These are phyloP conservation scores for Spondyliosoma cantharus DNA, from an alignment of 2,797 vertebrate species.

Conservation along the genomic window DNA sequence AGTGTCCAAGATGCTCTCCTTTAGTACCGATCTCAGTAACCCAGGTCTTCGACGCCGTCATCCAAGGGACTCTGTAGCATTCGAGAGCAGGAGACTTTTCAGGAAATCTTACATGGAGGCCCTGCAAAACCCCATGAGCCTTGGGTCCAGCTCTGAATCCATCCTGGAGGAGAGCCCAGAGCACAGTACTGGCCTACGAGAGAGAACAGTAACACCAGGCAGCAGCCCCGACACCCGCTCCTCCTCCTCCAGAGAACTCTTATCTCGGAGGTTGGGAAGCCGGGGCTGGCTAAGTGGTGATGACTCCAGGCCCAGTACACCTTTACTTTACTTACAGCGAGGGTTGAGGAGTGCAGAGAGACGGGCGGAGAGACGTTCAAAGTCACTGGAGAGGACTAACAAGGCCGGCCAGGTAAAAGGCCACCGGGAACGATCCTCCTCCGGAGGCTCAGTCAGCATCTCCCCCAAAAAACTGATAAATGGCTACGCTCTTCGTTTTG, in stretches of 20 bases:
- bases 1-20: slow-evolving; percentile 78
- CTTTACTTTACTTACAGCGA: slow-evolving; percentile 77
- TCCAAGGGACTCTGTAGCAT: slow-evolving; percentile 80
- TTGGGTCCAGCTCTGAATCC: slow-evolving; percentile 90
- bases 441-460: slow-evolving; percentile 75
- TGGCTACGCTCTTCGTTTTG: slow-evolving; percentile 81
- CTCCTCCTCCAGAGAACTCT: slow-evolving; percentile 70
- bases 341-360: slow-evolving; percentile 71
- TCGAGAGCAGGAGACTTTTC: slow-evolving; percentile 87
- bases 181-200: slow-evolving; percentile 58
- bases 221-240: slow-evolving; percentile 69
- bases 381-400: slow-evolving; percentile 85
- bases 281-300: slow-evolving; percentile 77
- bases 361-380: slow-evolving; percentile 83
- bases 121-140: slow-evolving; percentile 89
- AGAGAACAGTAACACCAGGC: slow-evolving; percentile 63
- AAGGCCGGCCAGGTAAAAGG: slow-evolving; percentile 81
- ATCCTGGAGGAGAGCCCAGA: slow-evolving; percentile 85
- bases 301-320: slow-evolving; percentile 75
- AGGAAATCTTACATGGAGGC: slow-evolving; percentile 92
- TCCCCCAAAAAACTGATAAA: slow-evolving; percentile 85
- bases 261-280: slow-evolving; percentile 70
- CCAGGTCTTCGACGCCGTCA: slow-evolving; percentile 76
- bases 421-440: slow-evolving; percentile 81
- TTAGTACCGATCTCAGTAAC: slow-evolving; percentile 82